Conservation (phyloP, 2,888 invertebrate species). For the Acleris cristana region DNA sequence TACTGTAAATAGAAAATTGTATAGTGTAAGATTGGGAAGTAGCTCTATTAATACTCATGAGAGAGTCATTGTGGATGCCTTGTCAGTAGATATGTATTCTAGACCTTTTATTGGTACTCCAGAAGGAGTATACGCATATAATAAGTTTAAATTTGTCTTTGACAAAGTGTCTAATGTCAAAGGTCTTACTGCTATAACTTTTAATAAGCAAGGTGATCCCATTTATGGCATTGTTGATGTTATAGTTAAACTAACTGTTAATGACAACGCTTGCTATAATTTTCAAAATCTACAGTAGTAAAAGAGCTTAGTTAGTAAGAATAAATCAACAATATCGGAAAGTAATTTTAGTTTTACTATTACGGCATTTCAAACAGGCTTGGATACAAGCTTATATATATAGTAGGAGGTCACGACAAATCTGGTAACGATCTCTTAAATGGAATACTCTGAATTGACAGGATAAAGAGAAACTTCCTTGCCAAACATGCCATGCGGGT, state of each 20-base stretch:
- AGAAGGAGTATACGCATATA: conserved; percentile 50
- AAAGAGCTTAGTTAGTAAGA: too few relatives aligned
- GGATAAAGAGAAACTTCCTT: too few relatives aligned
- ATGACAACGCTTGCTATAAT: conserved; percentile 9
- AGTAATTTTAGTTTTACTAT: too few relatives aligned
- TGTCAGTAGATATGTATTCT: conserved; percentile 15
- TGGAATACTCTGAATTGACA: too few relatives aligned
- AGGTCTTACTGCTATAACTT: conserved; percentile 51
- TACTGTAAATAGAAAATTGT: conserved; percentile 55
- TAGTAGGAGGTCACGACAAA: too few relatives aligned
- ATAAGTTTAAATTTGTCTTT: conserved; percentile 70
- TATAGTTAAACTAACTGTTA: conserved; percentile 56
- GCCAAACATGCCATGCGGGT: too few relatives aligned
- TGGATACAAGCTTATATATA: too few relatives aligned
- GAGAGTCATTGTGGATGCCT: conserved; percentile 11
- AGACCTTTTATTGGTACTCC: conserved; percentile 16
- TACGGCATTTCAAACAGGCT: too few relatives aligned
- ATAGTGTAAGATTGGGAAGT: conserved; percentile 64
- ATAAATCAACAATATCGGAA: too few relatives aligned
- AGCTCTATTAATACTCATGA: conserved; percentile 39
- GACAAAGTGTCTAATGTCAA: conserved; percentile 48
- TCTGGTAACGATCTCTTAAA: too few relatives aligned
- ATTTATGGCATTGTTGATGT: conserved; percentile 66
- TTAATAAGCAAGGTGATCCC: conserved; percentile 62
- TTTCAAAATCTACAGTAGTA: conserved; percentile 2